Percentiles rank a stretch among this genome's conserved stretches.
Evolutionary conservation across 2,113 vertebrate genomes (phyloP).

Genomic region (Siniperca knerii): DNA sequence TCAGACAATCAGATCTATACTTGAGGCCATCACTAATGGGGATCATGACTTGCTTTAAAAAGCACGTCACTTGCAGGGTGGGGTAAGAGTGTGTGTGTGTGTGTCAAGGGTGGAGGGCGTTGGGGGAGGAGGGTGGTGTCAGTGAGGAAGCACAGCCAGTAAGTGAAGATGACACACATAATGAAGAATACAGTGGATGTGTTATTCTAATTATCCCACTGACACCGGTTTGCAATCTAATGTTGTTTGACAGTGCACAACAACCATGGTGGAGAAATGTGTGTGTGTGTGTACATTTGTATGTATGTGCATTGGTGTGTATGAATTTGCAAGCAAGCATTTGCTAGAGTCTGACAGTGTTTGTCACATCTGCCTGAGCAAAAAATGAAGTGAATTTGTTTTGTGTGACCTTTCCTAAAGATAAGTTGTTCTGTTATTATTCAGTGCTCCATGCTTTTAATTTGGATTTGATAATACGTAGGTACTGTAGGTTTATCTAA

Average conservation of each 20-base stretch:
- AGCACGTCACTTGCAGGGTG: constrained; percentile 17
- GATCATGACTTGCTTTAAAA: constrained; percentile 58
- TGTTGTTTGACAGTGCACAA: constrained; percentile 76
- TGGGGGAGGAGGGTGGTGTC: constrained; percentile 26
- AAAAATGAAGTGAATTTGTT: constrained; percentile 20
- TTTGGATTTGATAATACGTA: neutral
- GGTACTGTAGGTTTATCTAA: neutral
- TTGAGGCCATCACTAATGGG: constrained; percentile 57
- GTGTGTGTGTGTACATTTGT: constrained; percentile 23
- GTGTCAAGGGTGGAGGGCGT: neutral
- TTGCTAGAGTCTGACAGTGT: constrained; percentile 35
- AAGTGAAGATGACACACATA: constrained; percentile 80
- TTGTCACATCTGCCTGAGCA: constrained; percentile 39
- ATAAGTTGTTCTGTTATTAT: constrained; percentile 15
- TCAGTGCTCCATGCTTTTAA: neutral
- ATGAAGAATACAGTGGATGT: constrained; percentile 78
- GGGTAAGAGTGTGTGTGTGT: constrained; percentile 39
- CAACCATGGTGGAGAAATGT: constrained; percentile 51
- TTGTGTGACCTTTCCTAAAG: constrained; percentile 51
- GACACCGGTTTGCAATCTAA: constrained; percentile 65
- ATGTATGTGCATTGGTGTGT: neutral
- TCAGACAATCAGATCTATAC: constrained; percentile 62
- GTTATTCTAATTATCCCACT: constrained; percentile 79
- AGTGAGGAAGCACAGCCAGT: constrained; percentile 51
- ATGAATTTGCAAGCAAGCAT: constrained; percentile 29